Percentiles rank a stretch among this genome's conserved stretches.
phyloP scores from a whole-genome alignment of 2,113 vertebrate species.

The Prunella himalayana region DNA sequence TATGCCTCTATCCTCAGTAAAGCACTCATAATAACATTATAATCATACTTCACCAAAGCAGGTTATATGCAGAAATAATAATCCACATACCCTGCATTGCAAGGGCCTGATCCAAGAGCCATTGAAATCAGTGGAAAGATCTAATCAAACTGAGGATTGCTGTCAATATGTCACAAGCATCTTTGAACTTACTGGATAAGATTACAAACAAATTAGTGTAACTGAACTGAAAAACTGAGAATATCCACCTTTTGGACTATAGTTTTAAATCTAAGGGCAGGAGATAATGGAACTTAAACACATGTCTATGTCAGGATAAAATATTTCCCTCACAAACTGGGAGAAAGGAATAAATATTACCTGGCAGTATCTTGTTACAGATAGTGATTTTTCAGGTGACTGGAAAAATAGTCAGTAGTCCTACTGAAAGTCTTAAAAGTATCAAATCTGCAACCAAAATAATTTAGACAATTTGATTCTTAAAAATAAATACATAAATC shows the following conservation, averaged over 20 bases:
- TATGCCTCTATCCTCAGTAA: neutral
- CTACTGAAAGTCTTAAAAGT: neutral
- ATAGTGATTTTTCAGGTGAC: neutral
- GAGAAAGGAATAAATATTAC: neutral
- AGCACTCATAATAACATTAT: neutral
- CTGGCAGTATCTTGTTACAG: neutral
- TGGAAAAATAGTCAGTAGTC: neutral
- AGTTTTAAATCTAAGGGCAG: neutral
- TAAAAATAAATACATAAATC: neutral
- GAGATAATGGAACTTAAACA: neutral
- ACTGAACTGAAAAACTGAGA: neutral
- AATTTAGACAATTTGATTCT: neutral
- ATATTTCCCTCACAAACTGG: neutral
- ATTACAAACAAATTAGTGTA: neutral
- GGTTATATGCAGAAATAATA: neutral
- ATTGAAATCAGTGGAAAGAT: neutral
- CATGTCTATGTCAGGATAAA: neutral
- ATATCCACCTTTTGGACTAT: neutral
- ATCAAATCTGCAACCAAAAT: neutral
- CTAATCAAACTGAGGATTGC: neutral
- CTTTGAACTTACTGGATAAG: neutral
- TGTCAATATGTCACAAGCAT: neutral
- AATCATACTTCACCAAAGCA: neutral
- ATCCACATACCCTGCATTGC: neutral
- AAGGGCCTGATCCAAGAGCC: neutral